Percentiles rank a stretch among this genome's conserved stretches.
Conservation (phyloP, 2,888 invertebrate genomes). For the Caenorhabditis afra region DNA sequence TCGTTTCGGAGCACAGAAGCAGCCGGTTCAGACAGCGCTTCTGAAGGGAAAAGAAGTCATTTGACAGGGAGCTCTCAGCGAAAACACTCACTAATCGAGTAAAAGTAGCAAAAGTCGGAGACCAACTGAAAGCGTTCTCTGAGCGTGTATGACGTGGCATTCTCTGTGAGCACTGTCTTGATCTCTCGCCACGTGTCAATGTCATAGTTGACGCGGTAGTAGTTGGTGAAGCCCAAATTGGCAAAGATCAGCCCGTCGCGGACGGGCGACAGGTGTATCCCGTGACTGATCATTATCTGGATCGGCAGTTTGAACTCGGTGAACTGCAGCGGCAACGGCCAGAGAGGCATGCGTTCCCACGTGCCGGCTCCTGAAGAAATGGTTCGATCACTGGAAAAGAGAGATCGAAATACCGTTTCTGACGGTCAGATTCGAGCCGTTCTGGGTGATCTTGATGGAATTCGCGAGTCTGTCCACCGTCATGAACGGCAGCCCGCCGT, state of each 20-base stretch:
- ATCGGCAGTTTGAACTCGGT: constrained; percentile 67
- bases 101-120: constrained; percentile 67
- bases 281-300: constrained; percentile 66
- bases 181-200: constrained; percentile 64
- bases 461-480: constrained; percentile 58
- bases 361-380: constrained; percentile 39
- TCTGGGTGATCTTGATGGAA: constrained; percentile 59
- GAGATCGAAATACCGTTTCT: constrained; percentile 43
- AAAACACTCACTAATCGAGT: constrained; percentile 53
- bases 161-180: constrained; percentile 51
- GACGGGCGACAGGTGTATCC: constrained; percentile 63
- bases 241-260: constrained; percentile 56
- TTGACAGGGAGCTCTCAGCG: not conserved
- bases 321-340: constrained; percentile 67
- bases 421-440: constrained; percentile 56
- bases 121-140: constrained; percentile 64
- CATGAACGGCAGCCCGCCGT: constrained; percentile 63
- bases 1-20: constrained; percentile 63
- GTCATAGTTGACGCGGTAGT: constrained; percentile 69
- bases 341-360: constrained; percentile 66
- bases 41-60: constrained; percentile 9
- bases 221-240: constrained; percentile 62
- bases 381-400: too few relatives aligned
- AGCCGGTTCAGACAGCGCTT: constrained; percentile 58
- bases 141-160: constrained; percentile 64